Conservation (phyloP, 2,888 invertebrate species). For the Trissonchulus latispiculum region DNA sequence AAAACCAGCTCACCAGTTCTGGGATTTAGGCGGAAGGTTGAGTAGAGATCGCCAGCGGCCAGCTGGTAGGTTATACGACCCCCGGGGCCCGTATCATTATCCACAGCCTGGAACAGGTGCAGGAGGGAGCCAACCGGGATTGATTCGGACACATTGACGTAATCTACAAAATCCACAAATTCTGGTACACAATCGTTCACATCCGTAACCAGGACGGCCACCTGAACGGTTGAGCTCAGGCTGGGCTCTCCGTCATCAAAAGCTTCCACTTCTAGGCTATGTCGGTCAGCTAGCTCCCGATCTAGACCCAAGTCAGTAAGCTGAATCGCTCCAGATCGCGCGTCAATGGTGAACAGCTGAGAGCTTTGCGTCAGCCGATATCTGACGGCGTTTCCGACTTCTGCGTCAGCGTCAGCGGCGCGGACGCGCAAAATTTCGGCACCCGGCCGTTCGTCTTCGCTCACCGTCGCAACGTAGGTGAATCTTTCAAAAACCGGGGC, state of each 20-base stretch:
- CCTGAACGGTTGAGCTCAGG: neutral
- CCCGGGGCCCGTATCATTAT: constrained; percentile 72
- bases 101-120: constrained; percentile 68
- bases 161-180: constrained; percentile 28
- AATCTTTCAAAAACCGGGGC: constrained; percentile 66
- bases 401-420: constrained; percentile 81
- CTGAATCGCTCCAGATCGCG: no score
- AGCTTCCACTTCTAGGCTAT: constrained; percentile 56
- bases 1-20: constrained; percentile 56
- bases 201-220: constrained; percentile 61
- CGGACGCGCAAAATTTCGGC: neutral
- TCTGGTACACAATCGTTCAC: constrained; percentile 80
- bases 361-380: no score
- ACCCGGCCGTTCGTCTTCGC: constrained; percentile 5
- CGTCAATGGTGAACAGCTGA: no score
- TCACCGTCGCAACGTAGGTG: constrained; percentile 55
- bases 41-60: constrained; percentile 56
- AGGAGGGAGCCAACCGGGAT: constrained; percentile 69
- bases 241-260: neutral
- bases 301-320: no score
- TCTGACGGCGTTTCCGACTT: no score
- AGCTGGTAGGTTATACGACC: constrained; percentile 67
- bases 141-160: constrained; percentile 21
- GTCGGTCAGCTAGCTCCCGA: constrained; percentile 64
- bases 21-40: constrained; percentile 70